Base-by-base conservation (phyloP, 2,888 invertebrate genomes). In the Monopis laevigella region DNA sequence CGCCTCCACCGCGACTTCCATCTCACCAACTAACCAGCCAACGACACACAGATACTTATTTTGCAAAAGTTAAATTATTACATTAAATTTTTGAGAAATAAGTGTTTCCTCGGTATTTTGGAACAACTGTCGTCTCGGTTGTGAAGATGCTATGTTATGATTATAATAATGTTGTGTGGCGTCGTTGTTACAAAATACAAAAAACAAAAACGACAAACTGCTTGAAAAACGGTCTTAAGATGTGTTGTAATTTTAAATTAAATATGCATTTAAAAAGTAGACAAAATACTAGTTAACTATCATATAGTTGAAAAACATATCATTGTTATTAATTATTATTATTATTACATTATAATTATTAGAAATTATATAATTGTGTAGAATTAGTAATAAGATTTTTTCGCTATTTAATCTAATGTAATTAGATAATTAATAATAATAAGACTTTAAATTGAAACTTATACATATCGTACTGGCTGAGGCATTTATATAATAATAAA, bases 1-100 rank as follows among this genome's bases (percentile, higher is more conserved):
- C 84, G 92, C 51, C 85, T 91, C 46, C n/a, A n/a, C n/a, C 90
- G 90, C 8, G 82, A 84, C 8, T 87, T 82, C 65, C 77, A 84
- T 54, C 65, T n/a, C n/a, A n/a, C n/a, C n/a, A n/a, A n/a, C n/a
- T n/a, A n/a, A n/a, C n/a, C n/a, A n/a, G n/a, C n/a, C n/a, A n/a
- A n/a, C n/a, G n/a, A n/a, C n/a, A n/a, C n/a, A n/a, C n/a, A n/a
- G n/a, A n/a, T n/a, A n/a, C n/a, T n/a, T n/a, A n/a, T n/a, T n/a
- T n/a, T n/a, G n/a, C n/a, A n/a, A n/a, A n/a, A n/a, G n/a, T n/a
- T n/a, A n/a, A n/a, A n/a, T n/a, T n/a, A n/a, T n/a, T n/a, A n/a
- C n/a, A n/a, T n/a, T n/a, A n/a, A n/a, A n/a, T n/a, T n/a, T n/a
- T n/a, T n/a, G n/a, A n/a, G n/a, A n/a, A n/a, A n/a, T n/a, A n/a